These are phyloP conservation scores for Lepidurus apus DNA, from an alignment of 1,140 invertebrate genomes.

Conservation along the genomic window DNA sequence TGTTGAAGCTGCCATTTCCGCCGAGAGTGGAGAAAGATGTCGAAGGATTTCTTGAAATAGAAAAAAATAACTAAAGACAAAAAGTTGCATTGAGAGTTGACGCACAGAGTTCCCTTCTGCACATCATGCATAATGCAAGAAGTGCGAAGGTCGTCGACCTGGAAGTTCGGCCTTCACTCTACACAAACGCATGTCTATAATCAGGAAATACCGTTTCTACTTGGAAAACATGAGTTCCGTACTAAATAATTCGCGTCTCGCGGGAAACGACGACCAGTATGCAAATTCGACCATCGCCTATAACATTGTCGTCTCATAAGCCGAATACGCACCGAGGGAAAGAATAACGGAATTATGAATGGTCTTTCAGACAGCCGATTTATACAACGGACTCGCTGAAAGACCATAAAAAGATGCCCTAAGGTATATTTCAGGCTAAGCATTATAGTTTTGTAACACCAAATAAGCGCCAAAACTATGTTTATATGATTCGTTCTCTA, in stretches of 20 bases:
- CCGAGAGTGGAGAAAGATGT: not conserved
- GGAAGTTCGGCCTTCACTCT: not conserved
- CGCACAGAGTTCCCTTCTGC: not conserved
- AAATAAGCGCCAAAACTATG: too few relatives aligned
- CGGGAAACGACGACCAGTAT: not conserved
- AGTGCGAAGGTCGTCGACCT: constrained; percentile 12
- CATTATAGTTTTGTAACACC: too few relatives aligned
- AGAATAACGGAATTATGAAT: too few relatives aligned
- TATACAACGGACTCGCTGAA: too few relatives aligned
- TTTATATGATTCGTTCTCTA: too few relatives aligned
- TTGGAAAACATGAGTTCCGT: not conserved
- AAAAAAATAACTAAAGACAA: not conserved
- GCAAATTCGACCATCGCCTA: not conserved
- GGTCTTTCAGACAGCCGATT: too few relatives aligned
- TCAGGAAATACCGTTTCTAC: not conserved
- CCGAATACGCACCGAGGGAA: too few relatives aligned
- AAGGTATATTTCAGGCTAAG: too few relatives aligned
- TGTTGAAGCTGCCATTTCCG: not conserved
- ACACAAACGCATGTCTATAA: not conserved
- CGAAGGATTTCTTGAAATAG: not conserved
- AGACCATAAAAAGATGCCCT: too few relatives aligned
- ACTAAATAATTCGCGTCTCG: not conserved
- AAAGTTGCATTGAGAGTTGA: not conserved
- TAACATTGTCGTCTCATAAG: too few relatives aligned
- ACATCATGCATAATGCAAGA: not conserved